Percentiles rank a stretch among this genome's conserved stretches.
Evolutionary conservation across 2,797 vertebrate genomes (phyloP).

Genomic region (Sebastes oblongus): DNA sequence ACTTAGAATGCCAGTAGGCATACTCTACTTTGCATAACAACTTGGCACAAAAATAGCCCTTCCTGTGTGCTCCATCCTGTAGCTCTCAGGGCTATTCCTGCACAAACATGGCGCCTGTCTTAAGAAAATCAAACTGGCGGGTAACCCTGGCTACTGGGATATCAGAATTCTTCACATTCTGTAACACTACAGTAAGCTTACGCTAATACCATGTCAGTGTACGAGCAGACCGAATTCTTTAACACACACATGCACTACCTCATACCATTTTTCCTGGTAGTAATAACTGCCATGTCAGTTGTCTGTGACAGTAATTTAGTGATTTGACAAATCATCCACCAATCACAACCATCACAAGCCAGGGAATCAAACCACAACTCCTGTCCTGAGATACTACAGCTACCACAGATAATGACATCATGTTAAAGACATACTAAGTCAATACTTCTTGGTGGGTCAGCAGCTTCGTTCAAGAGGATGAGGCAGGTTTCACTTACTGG

Average conservation of each 20-base stretch:
- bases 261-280: background rate
- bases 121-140: conserved; percentile 35
- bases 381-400: background rate
- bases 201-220: background rate
- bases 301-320: background rate
- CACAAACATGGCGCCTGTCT: conserved; percentile 54
- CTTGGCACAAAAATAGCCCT: conserved; percentile 73
- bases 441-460: background rate
- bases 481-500: background rate
- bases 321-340: background rate
- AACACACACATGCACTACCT: background rate
- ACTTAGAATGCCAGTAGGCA: conserved; percentile 66
- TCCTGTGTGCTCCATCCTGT: conserved; percentile 36
- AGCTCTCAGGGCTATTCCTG: conserved; percentile 18
- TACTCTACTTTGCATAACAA: conserved; percentile 75
- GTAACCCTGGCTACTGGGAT: conserved; percentile 14
- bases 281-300: background rate
- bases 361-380: background rate
- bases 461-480: background rate
- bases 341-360: background rate
- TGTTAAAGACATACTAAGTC: background rate
- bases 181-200: conserved; percentile 31
- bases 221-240: background rate
- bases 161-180: conserved; percentile 62
- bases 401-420: background rate